Evolutionary conservation across 2,113 vertebrate genomes (phyloP).

Genomic region (Larimichthys polyactis): DNA sequence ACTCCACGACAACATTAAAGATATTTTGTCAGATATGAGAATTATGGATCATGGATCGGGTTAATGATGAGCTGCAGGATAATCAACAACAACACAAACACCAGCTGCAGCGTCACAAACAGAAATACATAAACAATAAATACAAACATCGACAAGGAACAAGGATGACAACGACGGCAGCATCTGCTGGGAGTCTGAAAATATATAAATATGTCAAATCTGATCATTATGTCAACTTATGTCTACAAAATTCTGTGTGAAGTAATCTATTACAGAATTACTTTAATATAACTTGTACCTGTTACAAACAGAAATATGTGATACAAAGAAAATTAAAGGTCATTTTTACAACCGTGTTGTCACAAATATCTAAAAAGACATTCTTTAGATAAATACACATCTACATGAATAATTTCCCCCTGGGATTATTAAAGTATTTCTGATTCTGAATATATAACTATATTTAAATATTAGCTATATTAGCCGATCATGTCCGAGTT

Average conservation of each 20-base stretch:
- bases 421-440: too few relatives aligned
- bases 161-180: not conserved
- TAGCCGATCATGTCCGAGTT: not conserved
- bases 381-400: too few relatives aligned
- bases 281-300: not conserved
- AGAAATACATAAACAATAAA: not conserved
- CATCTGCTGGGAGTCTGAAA: constrained; percentile 58
- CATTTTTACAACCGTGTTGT: not conserved
- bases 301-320: not conserved
- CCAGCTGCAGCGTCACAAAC: constrained; percentile 28
- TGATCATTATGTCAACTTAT: too few relatives aligned
- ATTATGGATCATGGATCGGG: constrained; percentile 37
- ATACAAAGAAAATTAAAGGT: not conserved
- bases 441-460: too few relatives aligned
- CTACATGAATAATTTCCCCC: too few relatives aligned
- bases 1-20: constrained; percentile 50
- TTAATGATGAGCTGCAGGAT: constrained; percentile 57
- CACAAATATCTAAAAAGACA: not conserved
- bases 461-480: not conserved
- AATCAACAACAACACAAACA: constrained; percentile 1
- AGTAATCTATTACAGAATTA: too few relatives aligned
- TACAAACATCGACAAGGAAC: not conserved
- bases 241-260: too few relatives aligned
- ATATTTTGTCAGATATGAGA: constrained; percentile 28
- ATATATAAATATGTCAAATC: not conserved